Base-by-base conservation (phyloP, 2,797 vertebrate species). In the Heterohyrax brucei region DNA sequence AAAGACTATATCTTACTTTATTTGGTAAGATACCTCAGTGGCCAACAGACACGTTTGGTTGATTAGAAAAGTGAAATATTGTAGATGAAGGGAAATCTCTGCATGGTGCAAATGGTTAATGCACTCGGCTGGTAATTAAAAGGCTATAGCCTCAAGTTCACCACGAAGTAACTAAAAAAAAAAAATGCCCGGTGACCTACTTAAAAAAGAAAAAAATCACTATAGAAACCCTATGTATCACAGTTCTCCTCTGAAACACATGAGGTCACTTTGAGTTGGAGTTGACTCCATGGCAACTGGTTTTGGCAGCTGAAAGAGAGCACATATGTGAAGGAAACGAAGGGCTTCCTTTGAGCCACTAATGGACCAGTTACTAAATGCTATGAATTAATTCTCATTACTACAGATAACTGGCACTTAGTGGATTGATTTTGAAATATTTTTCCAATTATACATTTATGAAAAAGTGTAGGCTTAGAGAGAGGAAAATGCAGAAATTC, bases 1-100 rank as follows among this genome's bases (percentile, higher is more conserved):
- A 94, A 96, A 97, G 94, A 56, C 30, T 96, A 90, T 93, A 95
- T 97, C 97, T 96, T 97, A 83, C 44, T 91, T 95, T 89, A 83
- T 95, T 95, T 94, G 78, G 62, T 53, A 97, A 89, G 85, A 85
- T 91, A 91, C 33, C 86, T 59, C 84, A 85, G 53, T 91, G 96
- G 72, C 83, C 91, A 91, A 72, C 50, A 75, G 75, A 73, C 46
- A 95, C 44, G 56, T n/a, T 84, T 33, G n/a, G 3, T 82, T 92
- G 93, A 93, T 85, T 95, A 97, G 73, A 94, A 78, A 73, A 39
- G 84, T 86, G 64, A 88, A 86, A 81, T 91, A 88, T 4, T 80
- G 78, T 1, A 92, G 79, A 89, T 92, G 79, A 97, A 97, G 97
- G 89, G n/a, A 18, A 33, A 22, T 18, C n/a, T n/a, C 68, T 72